phyloP scores from a whole-genome alignment of 2,113 vertebrate species.

The Melozone crissalis region DNA sequence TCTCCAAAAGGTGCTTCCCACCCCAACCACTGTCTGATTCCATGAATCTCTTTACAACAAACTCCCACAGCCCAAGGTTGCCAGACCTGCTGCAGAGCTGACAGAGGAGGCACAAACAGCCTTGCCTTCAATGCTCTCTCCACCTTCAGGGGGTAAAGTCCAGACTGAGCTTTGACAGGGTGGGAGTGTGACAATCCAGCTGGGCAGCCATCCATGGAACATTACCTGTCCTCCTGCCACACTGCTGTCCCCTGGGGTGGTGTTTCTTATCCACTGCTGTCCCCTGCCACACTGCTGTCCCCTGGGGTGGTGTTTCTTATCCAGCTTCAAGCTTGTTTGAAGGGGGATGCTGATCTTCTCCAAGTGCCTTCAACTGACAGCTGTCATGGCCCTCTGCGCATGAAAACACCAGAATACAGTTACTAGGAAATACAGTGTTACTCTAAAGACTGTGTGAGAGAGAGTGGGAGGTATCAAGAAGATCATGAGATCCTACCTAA shows the following conservation, averaged over 20 bases:
- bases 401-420: not conserved
- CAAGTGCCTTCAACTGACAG: not conserved
- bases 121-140: not conserved
- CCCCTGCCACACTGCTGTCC: not conserved
- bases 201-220: not conserved
- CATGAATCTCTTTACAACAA: not conserved
- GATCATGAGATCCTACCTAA: not conserved
- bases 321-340: not conserved
- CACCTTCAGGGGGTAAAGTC: not conserved
- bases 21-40: not conserved
- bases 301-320: not conserved
- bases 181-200: not conserved
- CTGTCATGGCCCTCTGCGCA: not conserved
- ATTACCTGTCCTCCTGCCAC: not conserved
- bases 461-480: not conserved
- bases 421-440: not conserved
- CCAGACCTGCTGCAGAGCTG: not conserved
- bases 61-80: not conserved
- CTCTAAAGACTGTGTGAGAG: not conserved
- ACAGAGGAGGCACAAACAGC: not conserved
- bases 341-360: not conserved
- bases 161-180: no score
- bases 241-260: not conserved
- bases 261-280: no score
- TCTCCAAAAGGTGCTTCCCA: not conserved